phyloP scores from a whole-genome alignment of 1,140 invertebrate genomes.

The Araneus ventricosus region DNA sequence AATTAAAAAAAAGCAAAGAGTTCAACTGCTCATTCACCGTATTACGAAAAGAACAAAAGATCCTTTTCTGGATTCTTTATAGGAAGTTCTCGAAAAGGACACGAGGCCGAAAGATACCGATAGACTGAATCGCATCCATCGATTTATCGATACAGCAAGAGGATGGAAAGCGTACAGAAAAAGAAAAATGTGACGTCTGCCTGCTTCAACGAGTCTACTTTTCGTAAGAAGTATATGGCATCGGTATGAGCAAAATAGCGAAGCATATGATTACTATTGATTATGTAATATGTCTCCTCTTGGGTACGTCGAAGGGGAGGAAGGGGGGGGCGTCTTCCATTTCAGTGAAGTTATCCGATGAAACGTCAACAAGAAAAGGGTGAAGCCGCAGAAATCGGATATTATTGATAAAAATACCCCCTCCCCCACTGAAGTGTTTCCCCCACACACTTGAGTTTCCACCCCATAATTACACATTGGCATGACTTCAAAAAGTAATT shows the following conservation, averaged over 20 bases:
- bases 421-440: too few relatives aligned
- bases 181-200: constrained; percentile 50
- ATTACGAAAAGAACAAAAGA: not conserved
- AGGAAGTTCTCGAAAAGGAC: not conserved
- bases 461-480: constrained; percentile 51
- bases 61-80: not conserved
- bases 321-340: not conserved
- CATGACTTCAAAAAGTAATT: constrained; percentile 68
- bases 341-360: constrained; percentile 35
- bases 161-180: not conserved
- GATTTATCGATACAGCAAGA: constrained; percentile 41
- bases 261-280: constrained; percentile 71
- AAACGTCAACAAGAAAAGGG: constrained; percentile 66
- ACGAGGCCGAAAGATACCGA: constrained; percentile 2
- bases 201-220: not conserved
- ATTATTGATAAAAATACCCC: constrained; percentile 51
- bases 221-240: not conserved
- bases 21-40: not conserved
- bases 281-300: constrained; percentile 58
- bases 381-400: too few relatives aligned
- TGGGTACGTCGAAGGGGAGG: constrained; percentile 31
- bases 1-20: not conserved
- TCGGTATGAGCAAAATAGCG: constrained; percentile 40
- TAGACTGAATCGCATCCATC: constrained; percentile 19
- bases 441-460: not conserved